A percentile compares a stretch with the other conserved stretches of the same genome.
These are phyloP conservation scores for Synergus japonicus DNA, from an alignment of 2,888 invertebrate species.

Conservation along the genomic window DNA sequence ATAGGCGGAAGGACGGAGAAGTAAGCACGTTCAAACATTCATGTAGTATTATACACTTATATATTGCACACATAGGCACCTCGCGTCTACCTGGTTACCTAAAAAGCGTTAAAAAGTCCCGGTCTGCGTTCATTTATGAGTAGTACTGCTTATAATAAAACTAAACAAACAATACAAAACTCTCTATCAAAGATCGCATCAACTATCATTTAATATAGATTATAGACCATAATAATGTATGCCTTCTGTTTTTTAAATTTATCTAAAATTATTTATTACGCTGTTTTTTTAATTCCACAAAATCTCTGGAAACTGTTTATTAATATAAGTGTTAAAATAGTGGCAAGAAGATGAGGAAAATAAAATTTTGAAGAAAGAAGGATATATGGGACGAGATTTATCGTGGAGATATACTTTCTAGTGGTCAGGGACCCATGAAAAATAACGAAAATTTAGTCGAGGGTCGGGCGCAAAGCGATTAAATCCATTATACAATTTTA, in stretches of 20 bases:
- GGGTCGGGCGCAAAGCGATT: slow-evolving; percentile 73
- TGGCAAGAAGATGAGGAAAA: no score
- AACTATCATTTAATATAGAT: not conserved
- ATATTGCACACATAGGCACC: not conserved
- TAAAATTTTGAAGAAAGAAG: slow-evolving; percentile 43
- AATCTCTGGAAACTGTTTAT: no score
- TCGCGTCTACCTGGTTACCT: slow-evolving; percentile 38
- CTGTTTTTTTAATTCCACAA: no score
- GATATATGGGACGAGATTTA: slow-evolving; percentile 58
- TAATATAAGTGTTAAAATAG: no score
- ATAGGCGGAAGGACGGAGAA: slow-evolving; percentile 42
- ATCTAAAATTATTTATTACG: no score
- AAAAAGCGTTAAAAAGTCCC: slow-evolving; percentile 50
- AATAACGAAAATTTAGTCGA: slow-evolving; percentile 75
- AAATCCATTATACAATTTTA: slow-evolving; percentile 76
- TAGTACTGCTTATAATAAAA: not conserved
- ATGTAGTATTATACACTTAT: not conserved
- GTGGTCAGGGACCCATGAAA: slow-evolving; percentile 72
- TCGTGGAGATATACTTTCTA: slow-evolving; percentile 66
- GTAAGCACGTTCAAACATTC: not conserved
- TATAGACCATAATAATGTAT: no score
- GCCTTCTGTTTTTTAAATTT: no score
- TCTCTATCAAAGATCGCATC: not conserved
- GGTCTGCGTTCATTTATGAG: not conserved
- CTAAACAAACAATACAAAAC: not conserved